phyloP scores from a whole-genome alignment of 2,888 invertebrate genomes.

The Cryptus viduatorius region DNA sequence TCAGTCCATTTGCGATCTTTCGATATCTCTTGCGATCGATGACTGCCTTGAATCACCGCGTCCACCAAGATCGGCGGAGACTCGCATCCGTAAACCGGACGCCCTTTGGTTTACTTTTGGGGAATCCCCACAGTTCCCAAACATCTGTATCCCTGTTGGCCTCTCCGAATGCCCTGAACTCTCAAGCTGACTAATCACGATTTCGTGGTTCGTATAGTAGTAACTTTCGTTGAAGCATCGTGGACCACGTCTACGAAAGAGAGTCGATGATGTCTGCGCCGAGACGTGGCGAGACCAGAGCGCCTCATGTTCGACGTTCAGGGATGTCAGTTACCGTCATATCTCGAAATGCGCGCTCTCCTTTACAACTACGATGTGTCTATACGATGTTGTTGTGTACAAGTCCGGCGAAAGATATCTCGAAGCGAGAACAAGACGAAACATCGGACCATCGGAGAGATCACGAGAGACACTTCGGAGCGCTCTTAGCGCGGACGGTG shows the following conservation, averaged over 20 bases:
- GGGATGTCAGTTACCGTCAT: slow-evolving; percentile 75
- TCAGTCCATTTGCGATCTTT: no score
- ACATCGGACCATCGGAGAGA: slow-evolving; percentile 70
- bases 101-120: slow-evolving; percentile 35
- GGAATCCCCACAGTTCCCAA: neutral
- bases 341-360: slow-evolving; percentile 69
- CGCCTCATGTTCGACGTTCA: slow-evolving; percentile 77
- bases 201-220: slow-evolving; percentile 2
- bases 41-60: neutral
- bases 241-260: neutral
- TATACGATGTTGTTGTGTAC: slow-evolving; percentile 6
- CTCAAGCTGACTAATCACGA: slow-evolving; percentile 45
- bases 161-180: slow-evolving; percentile 19
- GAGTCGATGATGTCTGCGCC: slow-evolving; percentile 6
- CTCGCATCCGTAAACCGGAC: neutral
- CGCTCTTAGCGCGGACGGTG: neutral
- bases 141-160: neutral
- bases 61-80: neutral
- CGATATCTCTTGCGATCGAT: neutral
- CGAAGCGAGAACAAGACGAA: slow-evolving; percentile 68
- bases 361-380: slow-evolving; percentile 4
- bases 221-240: slow-evolving; percentile 32
- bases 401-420: slow-evolving; percentile 15
- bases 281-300: slow-evolving; percentile 56
- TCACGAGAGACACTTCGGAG: slow-evolving; percentile 65